Conservation (phyloP, 2,113 vertebrate species). For the Hippopotamus amphibius region DNA sequence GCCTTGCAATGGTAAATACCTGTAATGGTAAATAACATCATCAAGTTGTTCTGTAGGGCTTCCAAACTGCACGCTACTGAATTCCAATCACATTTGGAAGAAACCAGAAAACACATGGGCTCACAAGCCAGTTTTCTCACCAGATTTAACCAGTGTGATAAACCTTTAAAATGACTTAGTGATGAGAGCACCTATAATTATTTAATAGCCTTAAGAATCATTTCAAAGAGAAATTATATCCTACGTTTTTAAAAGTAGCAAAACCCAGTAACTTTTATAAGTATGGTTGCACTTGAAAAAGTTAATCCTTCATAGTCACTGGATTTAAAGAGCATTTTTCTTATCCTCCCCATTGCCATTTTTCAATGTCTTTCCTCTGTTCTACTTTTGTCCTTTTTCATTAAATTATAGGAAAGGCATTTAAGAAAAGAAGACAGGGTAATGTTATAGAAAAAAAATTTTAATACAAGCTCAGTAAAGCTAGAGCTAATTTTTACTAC, state of each 20-base stretch:
- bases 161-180: slow-evolving; percentile 72
- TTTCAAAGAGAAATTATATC: not conserved
- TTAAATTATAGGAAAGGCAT: slow-evolving; percentile 27
- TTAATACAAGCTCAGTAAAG: slow-evolving; percentile 54
- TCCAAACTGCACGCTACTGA: not conserved
- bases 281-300: not conserved
- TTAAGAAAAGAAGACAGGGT: not conserved
- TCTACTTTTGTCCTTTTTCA: slow-evolving; percentile 39
- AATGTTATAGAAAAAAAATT: not conserved
- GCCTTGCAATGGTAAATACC: not conserved
- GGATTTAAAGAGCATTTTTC: not conserved
- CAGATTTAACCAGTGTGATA: slow-evolving; percentile 55
- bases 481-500: slow-evolving; percentile 72
- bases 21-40: not conserved
- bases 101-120: slow-evolving; percentile 75
- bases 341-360: not conserved
- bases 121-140: slow-evolving; percentile 74
- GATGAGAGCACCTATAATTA: slow-evolving; percentile 53
- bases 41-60: not conserved
- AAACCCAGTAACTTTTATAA: slow-evolving; percentile 6
- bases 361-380: slow-evolving; percentile 25
- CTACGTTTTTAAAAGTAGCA: not conserved
- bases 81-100: slow-evolving; percentile 72
- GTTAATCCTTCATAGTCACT: not conserved
- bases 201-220: slow-evolving; percentile 27